Base-by-base conservation (phyloP, 2,797 vertebrate species). In the Enteromius afrohamiltoni region DNA sequence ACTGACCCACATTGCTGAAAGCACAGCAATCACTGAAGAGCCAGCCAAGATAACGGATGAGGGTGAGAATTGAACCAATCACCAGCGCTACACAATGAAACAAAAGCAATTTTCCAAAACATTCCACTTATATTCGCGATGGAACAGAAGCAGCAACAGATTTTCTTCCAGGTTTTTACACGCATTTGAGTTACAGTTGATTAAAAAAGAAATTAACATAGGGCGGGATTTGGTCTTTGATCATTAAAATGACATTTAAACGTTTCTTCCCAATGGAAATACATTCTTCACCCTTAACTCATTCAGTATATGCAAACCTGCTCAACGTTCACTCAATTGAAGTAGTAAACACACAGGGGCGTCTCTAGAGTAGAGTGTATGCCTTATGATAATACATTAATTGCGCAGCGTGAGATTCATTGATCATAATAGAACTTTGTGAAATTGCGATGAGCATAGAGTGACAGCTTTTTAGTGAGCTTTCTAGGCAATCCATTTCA, bases 1-100 rank as follows among this genome's bases (percentile, higher is more conserved):
- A 70, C 91, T 95, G 40, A 67, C 93, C 6, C 88, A 94, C 0
- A 93, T 93, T 80, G 92, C 91, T 8, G 94, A 96, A 77, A 90
- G 88, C 1, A 71, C 81, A 87, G 83, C 92, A 9, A 0, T 92
- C 85, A 76, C 74, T 17, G 90, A 93, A 89, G 89, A 96, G 89
- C 83, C 93, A 37, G 91, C 93, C 47, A 91, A 71, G 60, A 87
- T 81, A 40, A 77, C 89, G 3, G 94, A 94, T 6, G 95, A 97
- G 91, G 97, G 97, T 98, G 92, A 91, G 90, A 82, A n/a, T 45
- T 76, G 31, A 49, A 55, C 26, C 2, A 21, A 77, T 21, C 4
- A 19, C 31, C 2, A 34, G 64, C 8, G 11, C 23, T 45, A n/a
- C n/a, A 60, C 8, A 21, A 16, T 23, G 0, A 49, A 23, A 21